Conservation (phyloP, 2,797 vertebrate species). For the Peromyscus eremicus region DNA sequence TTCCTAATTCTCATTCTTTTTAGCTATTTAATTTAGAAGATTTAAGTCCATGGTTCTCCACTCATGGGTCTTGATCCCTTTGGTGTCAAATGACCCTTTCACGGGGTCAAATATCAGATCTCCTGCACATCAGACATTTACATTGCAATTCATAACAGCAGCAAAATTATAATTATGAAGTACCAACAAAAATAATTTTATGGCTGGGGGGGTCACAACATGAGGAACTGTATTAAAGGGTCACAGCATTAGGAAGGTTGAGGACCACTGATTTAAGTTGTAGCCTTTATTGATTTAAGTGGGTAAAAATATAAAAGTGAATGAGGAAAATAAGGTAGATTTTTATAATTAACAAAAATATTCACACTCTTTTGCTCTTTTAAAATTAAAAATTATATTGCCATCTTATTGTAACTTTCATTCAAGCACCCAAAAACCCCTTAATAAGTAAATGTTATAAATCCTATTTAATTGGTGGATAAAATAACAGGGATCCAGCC, state of each 20-base stretch:
- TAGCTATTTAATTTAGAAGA: slow-evolving; percentile 44
- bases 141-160: not conserved
- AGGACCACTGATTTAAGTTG: not conserved
- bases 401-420: slow-evolving; percentile 17
- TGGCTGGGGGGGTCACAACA: not conserved
- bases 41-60: not conserved
- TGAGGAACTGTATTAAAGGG: not conserved
- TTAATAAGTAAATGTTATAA: slow-evolving; percentile 48
- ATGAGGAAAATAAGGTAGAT: slow-evolving; percentile 12
- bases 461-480: slow-evolving; percentile 15
- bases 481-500: slow-evolving; percentile 61
- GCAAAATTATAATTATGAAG: not conserved
- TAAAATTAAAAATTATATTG: slow-evolving; percentile 60
- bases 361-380: not conserved
- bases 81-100: too few relatives aligned
- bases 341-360: slow-evolving; percentile 63
- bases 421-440: not conserved
- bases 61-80: too few relatives aligned
- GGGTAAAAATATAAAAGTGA: not conserved
- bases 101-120: too few relatives aligned
- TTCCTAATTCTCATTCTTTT: slow-evolving; percentile 33
- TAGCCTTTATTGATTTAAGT: slow-evolving; percentile 46
- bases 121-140: too few relatives aligned
- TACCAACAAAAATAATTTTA: not conserved
- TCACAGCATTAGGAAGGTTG: not conserved